Evolutionary conservation across 2,113 vertebrate genomes (phyloP).

Genomic region (Hemichromis elongatus): DNA sequence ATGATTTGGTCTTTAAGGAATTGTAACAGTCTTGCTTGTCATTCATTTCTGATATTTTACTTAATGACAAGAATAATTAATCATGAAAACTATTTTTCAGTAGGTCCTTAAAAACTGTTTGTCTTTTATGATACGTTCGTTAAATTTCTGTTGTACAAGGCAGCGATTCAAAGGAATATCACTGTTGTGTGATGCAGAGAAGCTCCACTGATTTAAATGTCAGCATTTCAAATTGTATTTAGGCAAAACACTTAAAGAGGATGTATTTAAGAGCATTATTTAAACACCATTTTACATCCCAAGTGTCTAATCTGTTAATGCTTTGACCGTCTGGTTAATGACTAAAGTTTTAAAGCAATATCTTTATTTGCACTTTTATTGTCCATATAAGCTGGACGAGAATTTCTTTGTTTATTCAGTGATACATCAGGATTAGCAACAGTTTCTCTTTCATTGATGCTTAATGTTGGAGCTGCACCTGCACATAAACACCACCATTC

Average conservation of each 20-base stretch:
- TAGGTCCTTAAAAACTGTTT: background rate
- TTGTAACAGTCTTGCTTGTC: background rate
- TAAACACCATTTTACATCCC: background rate
- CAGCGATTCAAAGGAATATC: background rate
- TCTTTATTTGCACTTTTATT: background rate
- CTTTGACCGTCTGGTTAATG: background rate
- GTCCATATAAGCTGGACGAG: background rate
- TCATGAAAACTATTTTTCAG: background rate
- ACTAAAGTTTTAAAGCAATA: background rate
- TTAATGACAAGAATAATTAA: background rate
- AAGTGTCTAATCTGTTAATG: background rate
- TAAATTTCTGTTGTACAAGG: background rate
- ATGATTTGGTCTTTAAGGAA: background rate
- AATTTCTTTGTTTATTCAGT: background rate
- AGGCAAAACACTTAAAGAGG: background rate
- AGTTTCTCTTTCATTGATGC: background rate
- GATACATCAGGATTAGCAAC: background rate
- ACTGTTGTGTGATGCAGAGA: background rate
- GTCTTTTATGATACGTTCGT: background rate
- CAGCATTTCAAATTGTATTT: background rate
- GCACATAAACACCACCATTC: background rate
- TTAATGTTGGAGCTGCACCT: background rate
- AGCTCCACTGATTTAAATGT: background rate
- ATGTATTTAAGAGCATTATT: background rate
- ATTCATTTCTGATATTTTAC: background rate